phyloP scores from a whole-genome alignment of 2,797 vertebrate species.

The Lates japonicus region DNA sequence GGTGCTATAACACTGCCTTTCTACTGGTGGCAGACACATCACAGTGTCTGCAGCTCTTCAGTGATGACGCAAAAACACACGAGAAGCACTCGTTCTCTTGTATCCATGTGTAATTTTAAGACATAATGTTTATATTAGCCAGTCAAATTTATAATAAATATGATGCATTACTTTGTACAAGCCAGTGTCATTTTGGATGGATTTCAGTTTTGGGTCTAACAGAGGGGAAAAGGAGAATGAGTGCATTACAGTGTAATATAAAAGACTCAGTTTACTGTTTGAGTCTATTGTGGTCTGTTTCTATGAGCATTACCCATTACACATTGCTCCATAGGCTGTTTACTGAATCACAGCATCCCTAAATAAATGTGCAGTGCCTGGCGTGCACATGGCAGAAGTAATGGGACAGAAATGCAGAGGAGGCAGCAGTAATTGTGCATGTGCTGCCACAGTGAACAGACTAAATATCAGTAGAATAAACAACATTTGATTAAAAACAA shows the following conservation, averaged over 20 bases:
- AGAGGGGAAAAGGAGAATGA: not conserved
- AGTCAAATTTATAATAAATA: not conserved
- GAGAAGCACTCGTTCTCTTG: not conserved
- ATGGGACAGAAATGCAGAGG: not conserved
- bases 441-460: not conserved
- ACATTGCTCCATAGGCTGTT: not conserved
- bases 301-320: not conserved
- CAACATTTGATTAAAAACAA: constrained; percentile 50
- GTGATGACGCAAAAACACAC: not conserved
- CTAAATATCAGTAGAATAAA: not conserved
- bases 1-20: not conserved
- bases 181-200: not conserved
- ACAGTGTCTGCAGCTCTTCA: not conserved
- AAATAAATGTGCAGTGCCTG: not conserved
- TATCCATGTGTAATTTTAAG: not conserved
- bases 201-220: not conserved
- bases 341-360: not conserved
- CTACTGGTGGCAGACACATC: not conserved
- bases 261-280: too few species aligned
- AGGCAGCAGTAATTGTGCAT: not conserved
- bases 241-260: too few species aligned
- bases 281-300: not conserved
- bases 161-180: not conserved
- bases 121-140: not conserved
- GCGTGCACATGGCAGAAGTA: not conserved